Evolutionary conservation across 2,113 vertebrate species (phyloP), one percentile per base, ranked within the genome.

Genomic region (Peromyscus californicus): DNA sequence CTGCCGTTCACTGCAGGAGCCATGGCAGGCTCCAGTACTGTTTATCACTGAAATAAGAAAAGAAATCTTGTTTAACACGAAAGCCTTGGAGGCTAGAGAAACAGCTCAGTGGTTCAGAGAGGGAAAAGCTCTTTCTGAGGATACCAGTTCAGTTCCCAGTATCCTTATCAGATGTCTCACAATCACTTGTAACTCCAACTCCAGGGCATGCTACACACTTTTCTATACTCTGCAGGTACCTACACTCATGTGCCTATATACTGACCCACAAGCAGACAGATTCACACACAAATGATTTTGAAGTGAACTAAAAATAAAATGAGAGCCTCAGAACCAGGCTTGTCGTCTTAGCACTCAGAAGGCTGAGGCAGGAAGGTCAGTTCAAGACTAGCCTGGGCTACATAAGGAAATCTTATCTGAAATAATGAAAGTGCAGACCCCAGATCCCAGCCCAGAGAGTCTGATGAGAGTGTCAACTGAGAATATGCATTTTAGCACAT

Each of bases 21-120:
- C 76, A 24, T 33, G 19, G 19, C 48, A 59, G 29, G n/a, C 3
- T 31, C 76, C 57, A 45, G 8, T 51, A 69, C 13, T 26, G 8
- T 17, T 42, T 90, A 94, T 76, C 83, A 39, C 11, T 22, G 33
- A 17, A 90, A 13, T 63, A 57, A 45, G 48, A 51, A 26, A 7
- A 90, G 9, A 90, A 83, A 61, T 61, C 33, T 63, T 48, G 22
- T 86, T 63, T 48, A 90, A 96, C 95, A n/a, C 54, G 63, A 39
- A 74, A 36, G 61, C 82, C n/a, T 24, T 42, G 16, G 21, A 22
- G 9, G 12, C 1, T 2, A 24, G n/a, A 84, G n/a, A 84, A 84
- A 42, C 19, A 39, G 59, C 26, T 42, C 57, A 17, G 36, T 45
- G 39, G 59, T 84, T 84, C 63, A 42, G 26, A 65, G 3, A 63